These are phyloP conservation scores for Rhea pennata DNA, from an alignment of 2,113 vertebrate species.

Conservation along the genomic window DNA sequence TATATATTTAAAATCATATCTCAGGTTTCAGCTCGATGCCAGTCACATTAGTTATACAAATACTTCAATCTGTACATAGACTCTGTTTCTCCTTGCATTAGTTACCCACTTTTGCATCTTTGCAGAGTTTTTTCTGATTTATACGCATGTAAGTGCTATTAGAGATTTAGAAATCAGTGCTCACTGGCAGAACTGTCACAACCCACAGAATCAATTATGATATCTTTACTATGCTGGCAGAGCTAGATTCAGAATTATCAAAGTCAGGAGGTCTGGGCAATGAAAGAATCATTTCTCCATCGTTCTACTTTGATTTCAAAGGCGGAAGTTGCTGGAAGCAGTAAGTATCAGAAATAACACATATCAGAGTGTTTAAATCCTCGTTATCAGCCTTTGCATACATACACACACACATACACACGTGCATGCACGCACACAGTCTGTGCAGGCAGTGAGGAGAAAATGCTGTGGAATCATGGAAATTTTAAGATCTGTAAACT, in stretches of 20 bases:
- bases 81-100: neutral
- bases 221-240: neutral
- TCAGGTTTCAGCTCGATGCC: neutral
- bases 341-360: neutral
- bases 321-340: neutral
- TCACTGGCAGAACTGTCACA: neutral
- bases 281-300: neutral
- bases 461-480: neutral
- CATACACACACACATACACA: too few species aligned
- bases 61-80: neutral
- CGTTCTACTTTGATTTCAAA: neutral
- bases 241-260: neutral
- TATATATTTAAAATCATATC: neutral
- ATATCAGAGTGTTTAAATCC: neutral
- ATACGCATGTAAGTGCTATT: neutral
- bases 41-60: neutral
- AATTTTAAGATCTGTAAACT: neutral
- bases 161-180: neutral
- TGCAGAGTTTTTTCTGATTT: neutral
- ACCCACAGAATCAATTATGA: neutral
- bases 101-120: neutral
- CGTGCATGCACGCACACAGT: rapidly evolving
- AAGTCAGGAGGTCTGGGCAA: neutral
- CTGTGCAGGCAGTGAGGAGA: neutral
- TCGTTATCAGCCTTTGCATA: neutral